Evolutionary conservation across 1,140 invertebrate genomes (phyloP).

Genomic region (Rhynchophorus ferrugineus): DNA sequence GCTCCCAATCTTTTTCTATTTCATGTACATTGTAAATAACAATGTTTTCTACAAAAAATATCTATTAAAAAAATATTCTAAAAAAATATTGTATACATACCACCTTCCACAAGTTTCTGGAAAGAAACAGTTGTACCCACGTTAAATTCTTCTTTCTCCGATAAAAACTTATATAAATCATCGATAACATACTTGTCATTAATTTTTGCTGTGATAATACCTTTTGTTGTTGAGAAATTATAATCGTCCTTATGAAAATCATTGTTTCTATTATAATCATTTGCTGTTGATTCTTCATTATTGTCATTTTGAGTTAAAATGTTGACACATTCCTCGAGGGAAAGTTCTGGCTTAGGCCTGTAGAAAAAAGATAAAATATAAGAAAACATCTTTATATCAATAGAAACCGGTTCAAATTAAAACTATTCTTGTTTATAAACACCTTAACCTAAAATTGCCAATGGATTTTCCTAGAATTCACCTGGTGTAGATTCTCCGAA

Average conservation of each 20-base stretch:
- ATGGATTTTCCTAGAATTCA: too few species aligned
- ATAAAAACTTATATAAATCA: slow-evolving; percentile 11
- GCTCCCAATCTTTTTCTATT: slow-evolving; percentile 29
- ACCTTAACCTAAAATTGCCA: too few species aligned
- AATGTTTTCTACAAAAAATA: slow-evolving; percentile 8
- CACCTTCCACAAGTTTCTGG: slow-evolving; percentile 13
- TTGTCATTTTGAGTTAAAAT: slow-evolving; percentile 17
- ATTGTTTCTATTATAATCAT: background rate
- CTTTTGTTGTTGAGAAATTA: slow-evolving; percentile 15
- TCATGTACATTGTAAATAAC: slow-evolving; percentile 11
- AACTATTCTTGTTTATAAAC: too few species aligned
- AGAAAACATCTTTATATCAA: slow-evolving; percentile 19
- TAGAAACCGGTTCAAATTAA: too few species aligned
- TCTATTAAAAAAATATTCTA: background rate
- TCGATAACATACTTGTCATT: slow-evolving; percentile 19
- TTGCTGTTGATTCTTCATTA: background rate
- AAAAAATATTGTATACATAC: background rate
- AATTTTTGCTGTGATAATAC: slow-evolving; percentile 14
- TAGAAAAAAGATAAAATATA: slow-evolving; percentile 19
- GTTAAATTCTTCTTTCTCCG: slow-evolving; percentile 3
- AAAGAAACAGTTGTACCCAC: slow-evolving; percentile 16
- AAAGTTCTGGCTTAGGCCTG: slow-evolving; percentile 10
- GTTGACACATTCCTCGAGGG: slow-evolving; percentile 20
- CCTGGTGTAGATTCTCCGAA: too few species aligned
- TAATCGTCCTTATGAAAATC: slow-evolving; percentile 3